Conservation (phyloP, 2,797 vertebrate species). For the Lithobates sylvaticus region DNA sequence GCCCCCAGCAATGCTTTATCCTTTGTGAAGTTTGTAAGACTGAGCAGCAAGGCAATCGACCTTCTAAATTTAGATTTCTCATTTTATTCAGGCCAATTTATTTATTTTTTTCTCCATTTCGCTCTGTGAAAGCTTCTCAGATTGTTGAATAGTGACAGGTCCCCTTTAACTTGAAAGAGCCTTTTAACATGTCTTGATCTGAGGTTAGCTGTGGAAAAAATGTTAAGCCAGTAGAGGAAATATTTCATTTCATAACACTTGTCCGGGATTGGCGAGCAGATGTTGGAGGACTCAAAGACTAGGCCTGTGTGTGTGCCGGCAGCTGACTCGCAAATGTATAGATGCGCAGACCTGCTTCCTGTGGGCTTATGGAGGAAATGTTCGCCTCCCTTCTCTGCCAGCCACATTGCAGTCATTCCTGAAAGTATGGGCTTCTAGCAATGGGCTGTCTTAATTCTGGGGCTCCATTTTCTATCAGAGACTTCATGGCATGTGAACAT, state of each 20-base stretch:
- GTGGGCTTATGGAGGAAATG: neutral
- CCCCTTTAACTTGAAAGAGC: neutral
- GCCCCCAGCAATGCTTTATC: no score
- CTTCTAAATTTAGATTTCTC: no score
- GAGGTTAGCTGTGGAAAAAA: slow-evolving; percentile 4
- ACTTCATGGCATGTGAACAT: neutral
- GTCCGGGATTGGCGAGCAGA: slow-evolving; percentile 31
- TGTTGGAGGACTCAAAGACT: slow-evolving; percentile 9
- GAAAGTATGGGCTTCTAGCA: neutral
- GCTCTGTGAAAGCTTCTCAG: no score
- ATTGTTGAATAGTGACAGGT: neutral
- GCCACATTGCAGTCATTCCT: slow-evolving; percentile 11
- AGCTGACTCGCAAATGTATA: slow-evolving; percentile 32
- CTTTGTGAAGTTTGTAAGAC: no score
- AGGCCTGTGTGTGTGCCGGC: slow-evolving; percentile 7
- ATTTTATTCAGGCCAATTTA: no score
- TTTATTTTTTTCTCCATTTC: no score
- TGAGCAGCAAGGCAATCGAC: no score
- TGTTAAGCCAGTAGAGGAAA: slow-evolving; percentile 14
- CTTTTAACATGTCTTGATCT: neutral
- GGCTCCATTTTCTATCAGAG: neutral
- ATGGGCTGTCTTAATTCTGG: neutral
- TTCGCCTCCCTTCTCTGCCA: neutral
- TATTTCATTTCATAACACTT: slow-evolving; percentile 49
- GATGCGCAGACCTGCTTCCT: neutral